Evolutionary conservation across 2,113 vertebrate species (phyloP).

Genomic region (Oostethus manadensis): DNA sequence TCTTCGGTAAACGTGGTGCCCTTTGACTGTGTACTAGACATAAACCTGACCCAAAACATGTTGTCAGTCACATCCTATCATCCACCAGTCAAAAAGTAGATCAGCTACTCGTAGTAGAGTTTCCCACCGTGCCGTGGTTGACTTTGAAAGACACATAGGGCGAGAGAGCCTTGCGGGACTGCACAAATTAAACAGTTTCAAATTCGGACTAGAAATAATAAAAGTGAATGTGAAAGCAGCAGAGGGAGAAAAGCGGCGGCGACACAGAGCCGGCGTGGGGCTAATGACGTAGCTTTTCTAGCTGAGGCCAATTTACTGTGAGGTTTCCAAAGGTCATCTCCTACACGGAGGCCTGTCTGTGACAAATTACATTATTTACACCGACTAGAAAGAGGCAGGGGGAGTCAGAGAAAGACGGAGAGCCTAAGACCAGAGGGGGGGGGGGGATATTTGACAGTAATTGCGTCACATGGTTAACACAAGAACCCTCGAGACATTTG

Average conservation of each 20-base stretch:
- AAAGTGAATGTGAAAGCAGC: slow-evolving; percentile 35
- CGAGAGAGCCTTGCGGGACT: slow-evolving; percentile 29
- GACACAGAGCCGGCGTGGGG: slow-evolving; percentile 33
- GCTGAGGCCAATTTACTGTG: slow-evolving; percentile 59
- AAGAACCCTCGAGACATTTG: slow-evolving; percentile 46
- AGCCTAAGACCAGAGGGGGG: slow-evolving; percentile 6
- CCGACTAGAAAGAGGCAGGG: slow-evolving; percentile 29
- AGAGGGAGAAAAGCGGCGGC: slow-evolving; percentile 25
- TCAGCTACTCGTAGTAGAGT: neutral
- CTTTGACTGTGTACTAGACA: neutral
- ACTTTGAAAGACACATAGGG: slow-evolving; percentile 4
- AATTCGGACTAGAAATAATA: slow-evolving; percentile 45
- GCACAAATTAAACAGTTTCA: slow-evolving; percentile 48
- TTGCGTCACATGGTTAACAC: slow-evolving; percentile 42
- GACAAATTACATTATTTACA: slow-evolving; percentile 69
- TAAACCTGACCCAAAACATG: neutral
- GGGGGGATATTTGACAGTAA: slow-evolving; percentile 34
- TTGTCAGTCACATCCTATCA: neutral
- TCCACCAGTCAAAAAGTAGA: neutral
- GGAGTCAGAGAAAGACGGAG: slow-evolving; percentile 22
- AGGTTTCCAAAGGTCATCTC: slow-evolving; percentile 62
- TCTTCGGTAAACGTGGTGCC: too few species aligned
- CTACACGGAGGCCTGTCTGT: slow-evolving; percentile 58
- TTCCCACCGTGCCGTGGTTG: neutral
- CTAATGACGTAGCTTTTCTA: slow-evolving; percentile 54